Percentiles rank a stretch among this genome's conserved stretches.
phyloP scores from a whole-genome alignment of 2,113 vertebrate genomes.

The Rhagologus leucostigma region DNA sequence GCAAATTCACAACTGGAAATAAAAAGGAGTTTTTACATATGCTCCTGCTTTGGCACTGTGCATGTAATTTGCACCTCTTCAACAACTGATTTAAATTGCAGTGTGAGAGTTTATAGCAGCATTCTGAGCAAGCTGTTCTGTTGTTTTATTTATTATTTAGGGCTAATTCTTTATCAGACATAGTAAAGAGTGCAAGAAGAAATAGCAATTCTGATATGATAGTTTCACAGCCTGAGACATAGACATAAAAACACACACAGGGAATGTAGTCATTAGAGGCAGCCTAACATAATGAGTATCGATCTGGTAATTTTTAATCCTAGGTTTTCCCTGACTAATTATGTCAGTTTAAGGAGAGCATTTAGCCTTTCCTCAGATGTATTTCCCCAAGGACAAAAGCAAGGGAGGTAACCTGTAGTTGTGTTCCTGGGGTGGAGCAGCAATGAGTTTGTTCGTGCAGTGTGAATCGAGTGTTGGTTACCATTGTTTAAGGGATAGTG shows the following conservation, averaged over 20 bases:
- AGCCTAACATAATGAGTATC: not conserved
- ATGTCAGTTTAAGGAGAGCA: not conserved
- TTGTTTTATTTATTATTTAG: not conserved
- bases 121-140: not conserved
- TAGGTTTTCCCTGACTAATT: not conserved
- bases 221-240: not conserved
- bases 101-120: not conserved
- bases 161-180: not conserved
- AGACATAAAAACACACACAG: not conserved
- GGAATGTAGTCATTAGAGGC: not conserved
- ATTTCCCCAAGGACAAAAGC: not conserved
- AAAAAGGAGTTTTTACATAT: not conserved
- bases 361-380: not conserved
- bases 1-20: not conserved
- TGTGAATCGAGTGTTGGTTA: not conserved
- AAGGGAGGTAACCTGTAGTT: fast-evolving
- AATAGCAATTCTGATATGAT: not conserved
- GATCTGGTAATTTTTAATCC: not conserved
- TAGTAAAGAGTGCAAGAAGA: not conserved
- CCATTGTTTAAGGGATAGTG: not conserved
- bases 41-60: not conserved
- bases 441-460: not conserved
- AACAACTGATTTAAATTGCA: not conserved
- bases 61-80: not conserved
- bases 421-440: not conserved